Percentiles rank a stretch among this genome's conserved stretches.
phyloP scores from a whole-genome alignment of 2,797 vertebrate species.

The Pantherophis vulpinus region DNA sequence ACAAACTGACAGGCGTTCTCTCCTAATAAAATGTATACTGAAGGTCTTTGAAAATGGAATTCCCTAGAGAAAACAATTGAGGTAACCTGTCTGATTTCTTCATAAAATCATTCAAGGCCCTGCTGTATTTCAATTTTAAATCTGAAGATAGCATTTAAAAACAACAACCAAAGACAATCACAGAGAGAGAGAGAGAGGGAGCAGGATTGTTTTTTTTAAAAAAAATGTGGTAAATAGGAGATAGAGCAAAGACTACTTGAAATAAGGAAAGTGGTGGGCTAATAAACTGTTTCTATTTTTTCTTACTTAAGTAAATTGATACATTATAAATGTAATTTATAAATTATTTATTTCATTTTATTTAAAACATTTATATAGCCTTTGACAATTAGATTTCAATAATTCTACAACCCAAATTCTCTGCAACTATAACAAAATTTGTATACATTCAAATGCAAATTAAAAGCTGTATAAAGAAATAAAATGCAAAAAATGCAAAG shows the following conservation, averaged over 20 bases:
- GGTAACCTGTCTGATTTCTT: not conserved
- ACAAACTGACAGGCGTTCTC: slow-evolving; percentile 8
- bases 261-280: not conserved
- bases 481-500: not conserved
- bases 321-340: not conserved
- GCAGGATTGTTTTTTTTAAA: not conserved
- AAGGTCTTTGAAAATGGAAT: slow-evolving; percentile 9
- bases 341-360: not conserved
- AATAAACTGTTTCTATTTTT: not conserved
- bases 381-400: not conserved
- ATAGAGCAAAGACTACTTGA: not conserved
- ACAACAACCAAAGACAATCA: too few relatives aligned
- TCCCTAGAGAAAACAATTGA: not conserved
- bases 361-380: too few relatives aligned
- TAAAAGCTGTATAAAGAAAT: not conserved
- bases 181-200: too few relatives aligned
- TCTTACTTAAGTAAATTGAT: not conserved
- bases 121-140: not conserved
- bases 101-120: not conserved
- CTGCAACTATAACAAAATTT: not conserved
- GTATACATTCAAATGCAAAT: not conserved
- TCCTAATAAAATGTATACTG: slow-evolving; percentile 17
- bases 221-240: not conserved
- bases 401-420: not conserved
- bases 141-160: not conserved